These are phyloP conservation scores for Dryadula phaetusa DNA, from an alignment of 2,888 invertebrate genomes.

Conservation along the genomic window DNA sequence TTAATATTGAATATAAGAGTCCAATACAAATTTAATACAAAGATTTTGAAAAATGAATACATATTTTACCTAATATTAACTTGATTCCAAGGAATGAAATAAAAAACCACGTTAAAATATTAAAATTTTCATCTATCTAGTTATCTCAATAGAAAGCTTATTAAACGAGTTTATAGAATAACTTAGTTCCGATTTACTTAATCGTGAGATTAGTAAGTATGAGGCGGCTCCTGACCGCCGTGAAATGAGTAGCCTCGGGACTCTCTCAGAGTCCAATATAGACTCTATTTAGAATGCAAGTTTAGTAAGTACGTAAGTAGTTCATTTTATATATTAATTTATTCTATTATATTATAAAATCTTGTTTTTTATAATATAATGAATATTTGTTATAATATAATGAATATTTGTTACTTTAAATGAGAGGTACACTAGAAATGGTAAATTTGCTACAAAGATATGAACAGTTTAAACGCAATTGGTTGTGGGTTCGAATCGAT, in stretches of 20 bases:
- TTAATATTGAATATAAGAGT: no score
- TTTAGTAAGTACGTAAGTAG: slow-evolving; percentile 19
- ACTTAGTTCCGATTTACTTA: slow-evolving; percentile 39
- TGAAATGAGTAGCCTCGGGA: slow-evolving; percentile 41
- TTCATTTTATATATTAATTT: not conserved
- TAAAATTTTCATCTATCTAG: not conserved
- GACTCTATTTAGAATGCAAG: slow-evolving; percentile 31
- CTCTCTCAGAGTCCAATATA: slow-evolving; percentile 35
- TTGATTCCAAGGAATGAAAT: not conserved
- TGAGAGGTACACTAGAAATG: no score
- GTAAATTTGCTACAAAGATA: no score
- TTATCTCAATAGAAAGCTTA: slow-evolving; percentile 25
- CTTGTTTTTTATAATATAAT: not conserved
- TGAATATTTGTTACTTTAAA: no score
- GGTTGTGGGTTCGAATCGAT: no score
- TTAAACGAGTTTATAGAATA: slow-evolving; percentile 22
- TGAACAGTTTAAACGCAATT: no score
- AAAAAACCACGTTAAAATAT: not conserved
- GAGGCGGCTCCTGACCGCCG: slow-evolving; percentile 41
- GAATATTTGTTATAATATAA: not conserved
- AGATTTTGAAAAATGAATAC: no score
- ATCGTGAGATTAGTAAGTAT: slow-evolving; percentile 41
- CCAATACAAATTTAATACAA: no score
- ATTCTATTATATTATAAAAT: not conserved
- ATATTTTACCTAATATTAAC: no score